Conservation (phyloP, 2,113 vertebrate species). For the Myxocyprinus asiaticus region DNA sequence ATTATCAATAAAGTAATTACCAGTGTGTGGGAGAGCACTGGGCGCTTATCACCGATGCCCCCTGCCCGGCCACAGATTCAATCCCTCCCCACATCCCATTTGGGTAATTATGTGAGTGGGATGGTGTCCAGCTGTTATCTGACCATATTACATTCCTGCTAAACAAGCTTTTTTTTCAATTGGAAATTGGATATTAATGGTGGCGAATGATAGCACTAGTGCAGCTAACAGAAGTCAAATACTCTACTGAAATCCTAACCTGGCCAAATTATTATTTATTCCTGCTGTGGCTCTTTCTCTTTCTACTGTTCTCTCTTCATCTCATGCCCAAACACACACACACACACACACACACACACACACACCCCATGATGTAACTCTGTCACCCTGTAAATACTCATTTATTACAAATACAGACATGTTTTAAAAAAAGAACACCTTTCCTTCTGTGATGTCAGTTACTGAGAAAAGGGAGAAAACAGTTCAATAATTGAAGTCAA, state of each 20-base stretch:
- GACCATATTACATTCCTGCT: slow-evolving; percentile 73
- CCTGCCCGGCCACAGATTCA: slow-evolving; percentile 71
- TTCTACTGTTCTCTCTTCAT: background rate
- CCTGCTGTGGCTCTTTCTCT: background rate
- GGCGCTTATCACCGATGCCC: slow-evolving; percentile 77
- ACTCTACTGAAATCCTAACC: slow-evolving; percentile 67
- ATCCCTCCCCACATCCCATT: slow-evolving; percentile 74
- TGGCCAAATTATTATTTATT: slow-evolving; percentile 32
- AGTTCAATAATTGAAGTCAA: background rate
- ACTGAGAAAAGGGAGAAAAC: background rate
- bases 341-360: background rate
- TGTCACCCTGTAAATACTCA: background rate
- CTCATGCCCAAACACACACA: background rate
- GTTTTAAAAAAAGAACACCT: background rate
- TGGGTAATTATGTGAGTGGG: slow-evolving; percentile 78
- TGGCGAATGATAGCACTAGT: slow-evolving; percentile 69
- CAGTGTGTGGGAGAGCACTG: slow-evolving; percentile 72
- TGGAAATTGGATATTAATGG: slow-evolving; percentile 80
- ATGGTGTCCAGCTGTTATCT: slow-evolving; percentile 74
- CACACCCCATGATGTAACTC: background rate
- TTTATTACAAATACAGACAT: background rate
- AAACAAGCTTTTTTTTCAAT: slow-evolving; percentile 62
- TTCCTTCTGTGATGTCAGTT: background rate
- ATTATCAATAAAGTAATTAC: slow-evolving; percentile 87
- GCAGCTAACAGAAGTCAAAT: slow-evolving; percentile 63